Evolutionary conservation across 2,113 vertebrate genomes (phyloP).

Genomic region (Toxotes chatareus): DNA sequence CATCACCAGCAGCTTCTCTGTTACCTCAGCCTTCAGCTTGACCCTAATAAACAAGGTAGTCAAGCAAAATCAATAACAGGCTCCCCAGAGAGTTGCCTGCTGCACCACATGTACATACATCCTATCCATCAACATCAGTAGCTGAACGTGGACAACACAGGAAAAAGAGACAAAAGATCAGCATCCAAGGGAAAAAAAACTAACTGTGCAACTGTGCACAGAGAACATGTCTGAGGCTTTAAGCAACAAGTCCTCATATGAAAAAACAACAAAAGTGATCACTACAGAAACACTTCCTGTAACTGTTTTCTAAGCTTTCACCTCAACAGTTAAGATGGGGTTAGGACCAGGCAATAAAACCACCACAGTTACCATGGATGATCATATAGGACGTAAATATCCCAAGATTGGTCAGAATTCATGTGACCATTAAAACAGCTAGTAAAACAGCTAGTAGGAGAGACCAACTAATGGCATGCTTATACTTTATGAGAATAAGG

Average conservation of each 20-base stretch:
- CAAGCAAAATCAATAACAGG: conserved; percentile 31
- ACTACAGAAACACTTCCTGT: too few species aligned
- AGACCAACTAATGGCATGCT: too few species aligned
- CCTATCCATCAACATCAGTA: background rate
- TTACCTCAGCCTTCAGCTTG: conserved; percentile 11
- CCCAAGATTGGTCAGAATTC: too few species aligned
- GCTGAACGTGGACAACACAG: background rate
- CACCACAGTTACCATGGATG: too few species aligned
- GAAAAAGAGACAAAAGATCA: background rate
- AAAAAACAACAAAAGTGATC: background rate
- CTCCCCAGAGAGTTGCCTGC: background rate
- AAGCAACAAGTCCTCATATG: background rate
- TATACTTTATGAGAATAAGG: too few species aligned
- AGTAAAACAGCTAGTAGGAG: too few species aligned
- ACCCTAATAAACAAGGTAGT: conserved; percentile 11
- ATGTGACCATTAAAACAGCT: too few species aligned
- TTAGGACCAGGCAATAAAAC: too few species aligned
- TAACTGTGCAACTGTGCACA: background rate
- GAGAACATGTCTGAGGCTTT: background rate
- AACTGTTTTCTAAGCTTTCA: too few species aligned
- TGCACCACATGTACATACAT: background rate
- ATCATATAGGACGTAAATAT: too few species aligned
- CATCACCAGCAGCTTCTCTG: conserved; percentile 23
- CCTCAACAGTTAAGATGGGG: too few species aligned
- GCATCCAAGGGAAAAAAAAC: background rate